Evolutionary conservation across 2,797 vertebrate species (phyloP).

Genomic region (Arnoldichthys spilopterus): DNA sequence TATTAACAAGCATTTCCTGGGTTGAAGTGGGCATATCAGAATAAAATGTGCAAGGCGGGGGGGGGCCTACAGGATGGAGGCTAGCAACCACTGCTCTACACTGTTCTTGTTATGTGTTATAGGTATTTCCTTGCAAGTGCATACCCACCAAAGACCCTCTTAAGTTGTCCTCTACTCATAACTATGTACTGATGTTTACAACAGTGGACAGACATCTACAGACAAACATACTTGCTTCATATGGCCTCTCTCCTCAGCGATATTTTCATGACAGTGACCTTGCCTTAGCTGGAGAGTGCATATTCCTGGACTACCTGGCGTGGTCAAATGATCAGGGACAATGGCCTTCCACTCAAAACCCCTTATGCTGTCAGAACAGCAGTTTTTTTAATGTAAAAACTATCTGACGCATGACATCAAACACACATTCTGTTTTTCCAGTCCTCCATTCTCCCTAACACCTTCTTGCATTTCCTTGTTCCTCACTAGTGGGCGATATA

Average conservation of each 20-base stretch:
- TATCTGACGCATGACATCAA: constrained; percentile 31
- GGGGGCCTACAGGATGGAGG: no score
- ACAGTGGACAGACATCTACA: constrained; percentile 45
- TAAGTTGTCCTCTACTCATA: constrained; percentile 21
- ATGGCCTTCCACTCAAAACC: neutral
- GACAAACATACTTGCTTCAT: constrained; percentile 43
- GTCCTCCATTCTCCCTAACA: constrained; percentile 9
- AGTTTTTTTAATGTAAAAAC: constrained; percentile 16
- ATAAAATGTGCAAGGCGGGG: no score
- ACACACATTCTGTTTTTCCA: neutral
- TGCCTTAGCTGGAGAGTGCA: constrained; percentile 66
- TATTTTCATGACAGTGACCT: constrained; percentile 59
- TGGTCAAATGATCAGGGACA: constrained; percentile 21
- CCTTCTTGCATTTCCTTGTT: neutral
- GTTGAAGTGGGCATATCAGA: constrained; percentile 5
- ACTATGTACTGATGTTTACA: constrained; percentile 26
- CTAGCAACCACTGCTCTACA: neutral
- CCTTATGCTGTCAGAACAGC: neutral
- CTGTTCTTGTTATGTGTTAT: constrained; percentile 22
- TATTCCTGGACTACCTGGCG: constrained; percentile 34
- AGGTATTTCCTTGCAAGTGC: constrained; percentile 45
- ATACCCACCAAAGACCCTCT: constrained; percentile 27
- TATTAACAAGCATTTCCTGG: no score
- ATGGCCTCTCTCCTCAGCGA: constrained; percentile 38
- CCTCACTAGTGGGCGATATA: constrained; percentile 38